These are phyloP conservation scores for Linyphia triangularis DNA, from an alignment of 2,888 invertebrate species.

Conservation along the genomic window DNA sequence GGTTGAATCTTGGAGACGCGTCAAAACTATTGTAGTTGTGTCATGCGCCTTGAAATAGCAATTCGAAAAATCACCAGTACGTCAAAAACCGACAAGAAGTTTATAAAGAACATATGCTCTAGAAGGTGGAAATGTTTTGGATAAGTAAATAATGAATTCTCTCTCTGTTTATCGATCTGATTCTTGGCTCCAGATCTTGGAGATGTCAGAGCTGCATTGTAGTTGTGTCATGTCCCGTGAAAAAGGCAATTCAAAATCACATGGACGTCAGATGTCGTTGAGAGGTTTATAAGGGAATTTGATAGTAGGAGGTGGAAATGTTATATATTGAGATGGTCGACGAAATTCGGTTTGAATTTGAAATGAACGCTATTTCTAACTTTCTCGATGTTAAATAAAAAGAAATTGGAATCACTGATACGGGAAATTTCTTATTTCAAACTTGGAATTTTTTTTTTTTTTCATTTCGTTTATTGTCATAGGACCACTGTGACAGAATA, in stretches of 20 bases:
- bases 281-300: not conserved
- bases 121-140: not conserved
- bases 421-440: no score
- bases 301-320: no score
- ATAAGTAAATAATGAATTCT: not conserved
- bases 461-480: no score
- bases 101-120: not conserved
- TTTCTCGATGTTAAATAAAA: no score
- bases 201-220: slow-evolving; percentile 2
- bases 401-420: no score
- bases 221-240: not conserved
- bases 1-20: not conserved
- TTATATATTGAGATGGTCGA: no score
- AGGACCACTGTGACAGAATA: no score
- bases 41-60: not conserved
- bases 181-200: not conserved
- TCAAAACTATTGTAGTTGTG: not conserved
- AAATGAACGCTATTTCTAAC: no score
- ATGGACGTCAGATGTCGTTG: no score
- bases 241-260: not conserved
- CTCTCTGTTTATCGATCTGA: not conserved
- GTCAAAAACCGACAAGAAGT: not conserved
- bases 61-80: not conserved
- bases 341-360: no score
- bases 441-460: no score